These are phyloP conservation scores for Drosophila trapezifrons DNA, from an alignment of 1,140 invertebrate species.

Conservation along the genomic window DNA sequence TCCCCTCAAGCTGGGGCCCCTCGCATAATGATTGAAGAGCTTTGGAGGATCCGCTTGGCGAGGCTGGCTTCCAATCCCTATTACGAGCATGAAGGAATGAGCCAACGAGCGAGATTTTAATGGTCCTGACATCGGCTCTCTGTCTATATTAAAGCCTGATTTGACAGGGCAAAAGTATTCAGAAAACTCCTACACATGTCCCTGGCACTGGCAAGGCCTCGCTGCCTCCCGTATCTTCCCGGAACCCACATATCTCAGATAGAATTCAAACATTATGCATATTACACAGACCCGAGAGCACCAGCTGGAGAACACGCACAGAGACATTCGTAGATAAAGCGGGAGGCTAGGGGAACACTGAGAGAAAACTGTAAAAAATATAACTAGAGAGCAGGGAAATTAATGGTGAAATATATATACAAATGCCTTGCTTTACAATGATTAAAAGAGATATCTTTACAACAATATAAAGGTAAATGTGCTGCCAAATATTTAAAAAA, in stretches of 20 bases:
- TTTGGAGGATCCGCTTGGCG: constrained; percentile 17
- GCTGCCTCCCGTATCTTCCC: constrained; percentile 23
- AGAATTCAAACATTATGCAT: constrained; percentile 72
- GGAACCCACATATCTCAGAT: constrained; percentile 65
- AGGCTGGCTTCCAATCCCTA: constrained; percentile 8
- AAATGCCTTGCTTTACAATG: not conserved
- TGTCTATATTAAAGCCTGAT: constrained; percentile 22
- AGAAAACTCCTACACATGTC: constrained; percentile 37
- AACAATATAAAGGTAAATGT: no score
- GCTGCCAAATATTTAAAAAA: no score
- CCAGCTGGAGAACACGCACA: constrained; percentile 31
- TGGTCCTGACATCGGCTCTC: constrained; percentile 21
- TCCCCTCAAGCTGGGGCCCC: constrained; percentile 49
- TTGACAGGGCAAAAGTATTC: constrained; percentile 28
- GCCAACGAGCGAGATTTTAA: constrained; percentile 25
- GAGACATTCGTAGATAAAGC: constrained; percentile 23
- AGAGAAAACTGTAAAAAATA: not conserved
- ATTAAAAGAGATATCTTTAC: no score
- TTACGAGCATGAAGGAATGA: constrained; percentile 29
- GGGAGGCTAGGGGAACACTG: constrained; percentile 1
- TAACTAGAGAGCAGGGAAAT: no score
- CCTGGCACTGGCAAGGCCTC: constrained; percentile 3
- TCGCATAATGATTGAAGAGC: constrained; percentile 38
- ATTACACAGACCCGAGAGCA: constrained; percentile 41
- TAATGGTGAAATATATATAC: no score